Evolutionary conservation across 2,797 vertebrate species (phyloP), one percentile per base, ranked within the genome.

Genomic region (Neosilurus mollespiculum): DNA sequence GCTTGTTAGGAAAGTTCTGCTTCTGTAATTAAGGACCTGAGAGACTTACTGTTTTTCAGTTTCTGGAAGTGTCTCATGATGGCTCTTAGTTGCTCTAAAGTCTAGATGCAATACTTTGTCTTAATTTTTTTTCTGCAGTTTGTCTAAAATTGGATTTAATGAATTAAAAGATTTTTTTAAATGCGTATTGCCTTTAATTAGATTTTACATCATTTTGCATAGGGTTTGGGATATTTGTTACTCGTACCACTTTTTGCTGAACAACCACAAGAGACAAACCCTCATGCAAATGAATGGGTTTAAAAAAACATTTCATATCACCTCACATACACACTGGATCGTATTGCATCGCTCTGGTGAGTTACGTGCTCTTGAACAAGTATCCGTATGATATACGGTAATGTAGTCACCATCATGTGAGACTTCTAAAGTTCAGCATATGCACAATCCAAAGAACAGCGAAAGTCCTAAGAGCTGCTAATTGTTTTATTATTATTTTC

Each of bases 1-100:
- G 80, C 88, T 85, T 72, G 85, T 88, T 88, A 83, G 83, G 77
- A 86, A 86, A 82, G 72, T 84, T 78, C 81, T 88, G 85, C 84
- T 83, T 84, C 78, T 85, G 81, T 84, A 85, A 85, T 86, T 84
- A 77, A 86, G 83, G 80, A 43, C 49, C 78, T 81, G 59, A 58
- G 56, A 75, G 69, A 66, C 53, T 76, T 73, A 83, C 69, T 79
- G 69, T 81, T 88, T 86, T 75, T 72, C 53, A 81, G 80, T 72
- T 70, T 82, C 82, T 64, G 66, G 71, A 84, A 78, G 82, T 81
- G 62, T 87, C 51, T 82, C 59, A 73, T 72, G 59, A 70, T 49
- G 12, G 16, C 64, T n/a, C 49, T 66, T 70, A 77, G 84, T 78
- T n/a, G 15, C 34, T n/a, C 67, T 84, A 30, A 53, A 26, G 61